Evolutionary conservation across 64 coral and sea anemone species (phyloP).

Genomic region (Montipora capricornis): DNA sequence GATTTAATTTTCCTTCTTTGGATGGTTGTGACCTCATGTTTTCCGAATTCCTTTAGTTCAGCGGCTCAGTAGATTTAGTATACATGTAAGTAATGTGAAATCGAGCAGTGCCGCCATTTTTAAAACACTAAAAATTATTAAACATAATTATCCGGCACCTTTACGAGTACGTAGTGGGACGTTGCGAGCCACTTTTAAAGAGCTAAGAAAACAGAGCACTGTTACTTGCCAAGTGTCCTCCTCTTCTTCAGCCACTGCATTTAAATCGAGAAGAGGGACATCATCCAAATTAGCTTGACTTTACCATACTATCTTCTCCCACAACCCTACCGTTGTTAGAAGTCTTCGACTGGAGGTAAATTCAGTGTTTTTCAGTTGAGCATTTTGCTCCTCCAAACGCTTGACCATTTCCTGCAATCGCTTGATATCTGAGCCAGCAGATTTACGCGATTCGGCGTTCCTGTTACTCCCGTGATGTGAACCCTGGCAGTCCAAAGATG

Average conservation of each 20-base stretch:
- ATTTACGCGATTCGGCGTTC: constrained; percentile 79
- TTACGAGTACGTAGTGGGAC: too few species aligned
- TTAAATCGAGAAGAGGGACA: constrained; percentile 83
- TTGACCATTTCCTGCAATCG: constrained; percentile 87
- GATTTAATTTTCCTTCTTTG: too few species aligned
- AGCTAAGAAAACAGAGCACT: background rate
- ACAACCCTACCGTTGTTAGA: background rate
- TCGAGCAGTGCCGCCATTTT: too few species aligned
- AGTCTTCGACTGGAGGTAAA: constrained; percentile 18
- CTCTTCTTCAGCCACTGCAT: constrained; percentile 77
- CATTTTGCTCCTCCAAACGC: constrained; percentile 78
- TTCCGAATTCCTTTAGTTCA: too few species aligned
- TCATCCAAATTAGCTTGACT: constrained; percentile 87
- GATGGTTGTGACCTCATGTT: too few species aligned
- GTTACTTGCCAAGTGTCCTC: constrained; percentile 89
- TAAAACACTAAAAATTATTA: too few species aligned
- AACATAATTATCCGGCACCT: too few species aligned
- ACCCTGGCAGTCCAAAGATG: background rate
- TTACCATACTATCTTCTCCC: constrained; percentile 13
- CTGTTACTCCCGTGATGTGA: constrained; percentile 48
- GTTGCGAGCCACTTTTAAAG: too few species aligned
- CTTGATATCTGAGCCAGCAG: constrained; percentile 91
- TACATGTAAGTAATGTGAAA: too few species aligned
- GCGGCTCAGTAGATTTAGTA: too few species aligned
- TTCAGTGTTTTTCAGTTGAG: constrained; percentile 60